phyloP scores from a whole-genome alignment of 2,797 vertebrate genomes.

The Microctenopoma lineatum region DNA sequence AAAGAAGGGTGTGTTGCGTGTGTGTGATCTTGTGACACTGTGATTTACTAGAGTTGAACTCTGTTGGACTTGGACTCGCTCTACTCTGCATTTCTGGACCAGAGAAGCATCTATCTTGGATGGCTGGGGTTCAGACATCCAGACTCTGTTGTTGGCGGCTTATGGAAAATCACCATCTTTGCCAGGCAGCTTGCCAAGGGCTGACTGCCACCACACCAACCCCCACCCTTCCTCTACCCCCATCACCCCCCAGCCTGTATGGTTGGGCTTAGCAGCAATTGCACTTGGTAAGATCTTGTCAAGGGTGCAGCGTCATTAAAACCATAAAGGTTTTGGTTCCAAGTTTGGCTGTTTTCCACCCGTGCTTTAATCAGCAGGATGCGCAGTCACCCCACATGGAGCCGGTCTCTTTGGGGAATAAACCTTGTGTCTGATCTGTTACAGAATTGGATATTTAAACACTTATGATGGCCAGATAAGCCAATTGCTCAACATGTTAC shows the following conservation, averaged over 20 bases:
- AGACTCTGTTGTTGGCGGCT: conserved; percentile 73
- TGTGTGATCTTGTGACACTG: conserved; percentile 54
- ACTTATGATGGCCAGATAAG: not conserved
- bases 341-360: conserved; percentile 57
- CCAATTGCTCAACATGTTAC: not conserved
- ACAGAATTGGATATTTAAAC: not conserved
- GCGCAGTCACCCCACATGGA: conserved; percentile 54
- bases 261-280: conserved; percentile 75
- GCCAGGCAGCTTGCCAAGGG: conserved; percentile 66
- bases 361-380: conserved; percentile 63
- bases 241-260: conserved; percentile 45
- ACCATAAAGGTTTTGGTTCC: conserved; percentile 60
- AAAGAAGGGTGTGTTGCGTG: conserved; percentile 30
- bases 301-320: conserved; percentile 76
- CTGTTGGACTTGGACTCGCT: conserved; percentile 49
- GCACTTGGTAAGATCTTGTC: conserved; percentile 79
- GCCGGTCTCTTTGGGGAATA: conserved; percentile 20
- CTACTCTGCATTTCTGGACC: conserved; percentile 58
- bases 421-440: conserved; percentile 34
- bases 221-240: conserved; percentile 22
- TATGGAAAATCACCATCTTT: conserved; percentile 83
- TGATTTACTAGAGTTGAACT: conserved; percentile 69
- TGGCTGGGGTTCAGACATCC: conserved; percentile 72
- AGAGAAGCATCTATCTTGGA: conserved; percentile 64
- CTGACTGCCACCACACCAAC: conserved; percentile 35